These are phyloP conservation scores for Ethmia dodecea DNA, from an alignment of 2,888 invertebrate species.

Conservation along the genomic window DNA sequence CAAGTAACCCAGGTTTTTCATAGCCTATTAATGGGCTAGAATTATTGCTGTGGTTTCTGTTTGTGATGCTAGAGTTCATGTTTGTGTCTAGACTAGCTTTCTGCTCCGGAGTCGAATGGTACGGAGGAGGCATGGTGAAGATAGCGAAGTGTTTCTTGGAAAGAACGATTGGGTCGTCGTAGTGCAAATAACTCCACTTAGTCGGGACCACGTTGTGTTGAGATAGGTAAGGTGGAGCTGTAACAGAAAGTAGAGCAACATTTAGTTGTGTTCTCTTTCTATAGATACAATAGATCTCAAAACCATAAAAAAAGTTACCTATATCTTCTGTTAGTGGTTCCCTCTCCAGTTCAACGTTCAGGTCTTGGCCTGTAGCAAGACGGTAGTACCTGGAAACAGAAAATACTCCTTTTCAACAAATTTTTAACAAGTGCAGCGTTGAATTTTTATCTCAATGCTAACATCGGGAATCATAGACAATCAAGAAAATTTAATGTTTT, in stretches of 20 bases:
- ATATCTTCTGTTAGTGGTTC: conserved; percentile 82
- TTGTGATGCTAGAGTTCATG: conserved; percentile 82
- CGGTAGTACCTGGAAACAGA: conserved; percentile 75
- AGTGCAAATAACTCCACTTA: conserved; percentile 86
- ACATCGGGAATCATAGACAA: too few species aligned
- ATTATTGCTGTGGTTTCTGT: conserved; percentile 75
- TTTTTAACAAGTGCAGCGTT: too few species aligned
- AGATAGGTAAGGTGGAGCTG: conserved; percentile 89
- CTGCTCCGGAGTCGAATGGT: conserved; percentile 80
- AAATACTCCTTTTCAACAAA: not conserved
- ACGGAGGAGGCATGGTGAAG: conserved; percentile 86
- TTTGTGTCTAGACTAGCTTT: conserved; percentile 80
- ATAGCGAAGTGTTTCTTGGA: conserved; percentile 80
- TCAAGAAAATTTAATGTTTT: too few species aligned
- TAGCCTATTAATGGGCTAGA: conserved; percentile 66
- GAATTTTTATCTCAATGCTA: too few species aligned
- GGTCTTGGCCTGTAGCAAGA: conserved; percentile 78
- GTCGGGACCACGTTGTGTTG: conserved; percentile 89
- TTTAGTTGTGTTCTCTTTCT: not conserved
- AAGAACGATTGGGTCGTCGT: conserved; percentile 60
- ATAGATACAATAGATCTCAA: not conserved
- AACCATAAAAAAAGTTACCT: conserved; percentile 31
- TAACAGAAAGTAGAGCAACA: not conserved
- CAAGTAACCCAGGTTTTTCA: conserved; percentile 50
- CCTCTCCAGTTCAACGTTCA: conserved; percentile 82